Conservation (phyloP, 2,113 vertebrate genomes). For the Megaceryle maxima region DNA sequence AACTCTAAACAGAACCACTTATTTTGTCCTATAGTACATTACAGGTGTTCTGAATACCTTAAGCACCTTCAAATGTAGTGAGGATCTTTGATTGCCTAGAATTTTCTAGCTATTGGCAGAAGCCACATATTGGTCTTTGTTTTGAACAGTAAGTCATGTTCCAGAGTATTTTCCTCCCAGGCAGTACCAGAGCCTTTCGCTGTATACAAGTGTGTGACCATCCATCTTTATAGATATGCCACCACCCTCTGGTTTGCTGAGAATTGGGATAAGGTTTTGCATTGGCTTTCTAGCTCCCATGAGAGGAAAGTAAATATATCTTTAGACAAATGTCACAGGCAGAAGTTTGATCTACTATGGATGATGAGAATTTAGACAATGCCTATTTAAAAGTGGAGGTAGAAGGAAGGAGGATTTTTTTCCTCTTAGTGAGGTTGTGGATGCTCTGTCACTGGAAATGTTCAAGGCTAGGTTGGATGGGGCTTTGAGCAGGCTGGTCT, state of each 20-base stretch:
- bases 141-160: background rate
- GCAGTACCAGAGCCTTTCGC: background rate
- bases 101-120: background rate
- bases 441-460: too few species aligned
- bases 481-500: too few species aligned
- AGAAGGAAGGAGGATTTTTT: background rate
- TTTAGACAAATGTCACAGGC: background rate
- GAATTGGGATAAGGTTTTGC: background rate
- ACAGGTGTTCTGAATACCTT: background rate
- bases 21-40: background rate
- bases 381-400: background rate
- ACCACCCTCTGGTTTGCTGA: background rate
- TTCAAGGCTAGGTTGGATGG: too few species aligned
- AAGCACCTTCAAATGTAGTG: background rate
- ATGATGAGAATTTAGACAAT: slow-evolving; percentile 4
- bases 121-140: background rate
- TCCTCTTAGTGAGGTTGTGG: background rate
- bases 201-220: background rate
- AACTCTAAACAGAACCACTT: background rate
- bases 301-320: slow-evolving; percentile 31
- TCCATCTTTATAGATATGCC: background rate
- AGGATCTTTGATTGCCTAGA: background rate
- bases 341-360: slow-evolving; percentile 22
- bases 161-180: background rate
- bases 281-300: background rate